Evolutionary conservation across 2,888 invertebrate species (phyloP).

Genomic region (Phoenoteleia sp.): DNA sequence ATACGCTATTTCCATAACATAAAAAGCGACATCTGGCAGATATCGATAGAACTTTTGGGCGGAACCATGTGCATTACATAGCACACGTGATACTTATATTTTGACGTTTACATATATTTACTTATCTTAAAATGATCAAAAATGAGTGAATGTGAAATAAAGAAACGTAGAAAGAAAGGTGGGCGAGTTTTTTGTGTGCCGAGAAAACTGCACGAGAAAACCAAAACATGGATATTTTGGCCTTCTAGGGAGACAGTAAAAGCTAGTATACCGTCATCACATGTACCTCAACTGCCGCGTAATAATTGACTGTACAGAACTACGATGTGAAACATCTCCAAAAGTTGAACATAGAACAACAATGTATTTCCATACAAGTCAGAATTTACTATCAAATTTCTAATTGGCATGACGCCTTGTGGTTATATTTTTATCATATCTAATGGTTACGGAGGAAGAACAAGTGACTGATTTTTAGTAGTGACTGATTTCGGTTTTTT

Average conservation of each 20-base stretch:
- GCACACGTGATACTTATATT: too few species aligned
- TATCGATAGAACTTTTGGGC: too few species aligned
- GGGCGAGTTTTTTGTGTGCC: too few species aligned
- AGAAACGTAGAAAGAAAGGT: too few species aligned
- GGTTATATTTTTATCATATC: conserved; percentile 75
- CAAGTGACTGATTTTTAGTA: conserved; percentile 73
- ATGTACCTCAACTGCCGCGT: conserved; percentile 65
- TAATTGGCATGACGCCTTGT: conserved; percentile 71
- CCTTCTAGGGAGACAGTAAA: conserved; percentile 63
- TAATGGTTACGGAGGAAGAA: conserved; percentile 74
- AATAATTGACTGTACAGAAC: conserved; percentile 68
- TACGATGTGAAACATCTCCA: conserved; percentile 57
- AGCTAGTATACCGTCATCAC: conserved; percentile 62
- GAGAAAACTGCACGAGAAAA: too few species aligned
- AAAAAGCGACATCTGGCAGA: too few species aligned
- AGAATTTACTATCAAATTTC: conserved; percentile 68
- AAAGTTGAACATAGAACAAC: conserved; percentile 64
- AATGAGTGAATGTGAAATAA: too few species aligned
- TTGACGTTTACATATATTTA: too few species aligned
- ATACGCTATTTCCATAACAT: too few species aligned
- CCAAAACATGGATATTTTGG: conserved; percentile 72
- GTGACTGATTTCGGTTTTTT: conserved; percentile 73
- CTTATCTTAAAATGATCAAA: too few species aligned
- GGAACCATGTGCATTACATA: too few species aligned
- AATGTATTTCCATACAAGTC: conserved; percentile 71